phyloP scores from a whole-genome alignment of 2,888 invertebrate species.

The Empis livida region DNA sequence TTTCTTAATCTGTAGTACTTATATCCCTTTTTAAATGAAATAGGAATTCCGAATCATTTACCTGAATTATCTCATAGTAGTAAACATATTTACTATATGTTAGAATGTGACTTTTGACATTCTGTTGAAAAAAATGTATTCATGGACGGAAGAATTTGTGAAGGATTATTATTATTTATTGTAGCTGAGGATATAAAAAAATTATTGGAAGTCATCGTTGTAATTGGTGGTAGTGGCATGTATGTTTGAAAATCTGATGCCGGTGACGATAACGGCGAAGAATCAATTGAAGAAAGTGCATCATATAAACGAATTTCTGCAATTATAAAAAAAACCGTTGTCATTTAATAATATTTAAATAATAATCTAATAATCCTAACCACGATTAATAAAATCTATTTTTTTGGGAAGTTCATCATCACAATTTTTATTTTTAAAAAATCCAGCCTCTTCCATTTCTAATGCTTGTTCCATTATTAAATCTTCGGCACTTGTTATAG shows the following conservation, averaged over 20 bases:
- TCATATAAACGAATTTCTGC: constrained; percentile 18
- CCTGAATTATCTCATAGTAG: too few species aligned
- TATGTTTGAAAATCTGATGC: constrained; percentile 17
- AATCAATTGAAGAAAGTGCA: constrained; percentile 26
- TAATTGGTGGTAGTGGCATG: neutral
- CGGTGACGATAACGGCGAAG: constrained; percentile 32
- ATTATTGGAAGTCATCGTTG: neutral
- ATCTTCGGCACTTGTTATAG: constrained; percentile 32
- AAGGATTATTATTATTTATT: neutral
- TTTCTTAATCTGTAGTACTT: too few species aligned
- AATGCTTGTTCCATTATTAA: constrained; percentile 35
- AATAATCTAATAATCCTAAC: constrained; percentile 17
- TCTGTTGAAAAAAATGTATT: neutral
- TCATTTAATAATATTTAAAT: neutral
- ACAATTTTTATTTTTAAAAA: constrained; percentile 22
- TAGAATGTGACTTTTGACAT: too few species aligned
- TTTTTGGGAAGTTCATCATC: constrained; percentile 21
- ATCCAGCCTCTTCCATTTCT: constrained; percentile 33
- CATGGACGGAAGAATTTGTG: neutral
- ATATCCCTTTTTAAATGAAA: too few species aligned
- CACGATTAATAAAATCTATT: constrained; percentile 16
- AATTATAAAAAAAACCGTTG: constrained; percentile 7
- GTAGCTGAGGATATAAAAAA: neutral
- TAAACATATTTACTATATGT: too few species aligned
- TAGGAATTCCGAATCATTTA: too few species aligned